phyloP scores from a whole-genome alignment of 92 coral and sea anemone species.

The Porites divaricata region DNA sequence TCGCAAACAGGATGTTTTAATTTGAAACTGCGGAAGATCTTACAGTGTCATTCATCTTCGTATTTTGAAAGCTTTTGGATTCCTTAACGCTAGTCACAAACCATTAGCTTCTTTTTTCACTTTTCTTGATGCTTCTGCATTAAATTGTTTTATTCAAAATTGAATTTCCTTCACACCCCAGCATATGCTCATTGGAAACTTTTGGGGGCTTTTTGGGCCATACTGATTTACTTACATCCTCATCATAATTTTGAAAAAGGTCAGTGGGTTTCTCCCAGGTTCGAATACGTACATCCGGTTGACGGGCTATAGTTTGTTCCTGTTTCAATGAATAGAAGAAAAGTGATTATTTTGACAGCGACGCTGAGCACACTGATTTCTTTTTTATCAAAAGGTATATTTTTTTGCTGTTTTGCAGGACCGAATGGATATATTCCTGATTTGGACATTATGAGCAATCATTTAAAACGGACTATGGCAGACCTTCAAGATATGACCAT shows the following conservation, averaged over 20 bases:
- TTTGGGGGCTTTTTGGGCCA: background rate
- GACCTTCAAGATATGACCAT: conserved; percentile 86
- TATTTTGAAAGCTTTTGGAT: background rate
- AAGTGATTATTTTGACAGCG: conserved; percentile 9
- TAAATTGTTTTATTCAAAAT: too few species aligned
- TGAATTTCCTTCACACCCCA: too few species aligned
- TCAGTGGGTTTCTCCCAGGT: conserved; percentile 12
- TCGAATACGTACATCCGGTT: conserved; percentile 13
- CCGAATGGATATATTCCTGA: conserved; percentile 64
- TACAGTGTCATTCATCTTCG: background rate
- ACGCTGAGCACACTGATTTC: background rate
- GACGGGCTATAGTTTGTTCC: background rate
- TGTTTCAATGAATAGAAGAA: background rate
- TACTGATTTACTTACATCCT: background rate
- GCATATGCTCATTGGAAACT: background rate
- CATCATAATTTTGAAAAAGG: too few species aligned
- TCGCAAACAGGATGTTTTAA: background rate
- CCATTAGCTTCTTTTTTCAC: background rate
- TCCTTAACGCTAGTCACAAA: background rate
- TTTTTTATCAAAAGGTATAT: background rate
- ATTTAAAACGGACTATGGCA: conserved; percentile 71
- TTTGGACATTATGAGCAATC: conserved; percentile 80
- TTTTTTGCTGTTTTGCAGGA: conserved; percentile 5
- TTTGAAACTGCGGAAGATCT: background rate
- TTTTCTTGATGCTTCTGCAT: too few species aligned